These are phyloP conservation scores for Acrocephalus arundinaceus DNA, from an alignment of 2,113 vertebrate species.

Conservation along the genomic window DNA sequence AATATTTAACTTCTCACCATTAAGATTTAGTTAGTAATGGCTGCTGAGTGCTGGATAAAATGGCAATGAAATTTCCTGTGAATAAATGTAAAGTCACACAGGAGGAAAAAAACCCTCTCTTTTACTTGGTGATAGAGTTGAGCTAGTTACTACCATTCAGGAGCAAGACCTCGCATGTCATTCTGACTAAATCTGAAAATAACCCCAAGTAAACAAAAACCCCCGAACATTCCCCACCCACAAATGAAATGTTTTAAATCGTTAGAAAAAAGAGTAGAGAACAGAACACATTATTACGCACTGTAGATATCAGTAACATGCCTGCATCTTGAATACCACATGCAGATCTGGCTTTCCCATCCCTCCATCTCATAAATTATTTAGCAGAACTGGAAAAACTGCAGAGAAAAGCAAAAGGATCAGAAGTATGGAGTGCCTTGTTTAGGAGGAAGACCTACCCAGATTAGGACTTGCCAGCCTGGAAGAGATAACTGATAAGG, in stretches of 20 bases:
- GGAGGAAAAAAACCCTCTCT: neutral
- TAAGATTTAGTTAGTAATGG: neutral
- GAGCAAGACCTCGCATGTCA: neutral
- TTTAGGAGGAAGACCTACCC: neutral
- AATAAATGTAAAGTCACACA: accelerated
- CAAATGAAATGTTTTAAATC: neutral
- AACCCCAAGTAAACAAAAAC: neutral
- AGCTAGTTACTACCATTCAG: neutral
- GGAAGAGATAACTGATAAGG: neutral
- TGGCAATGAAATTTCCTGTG: neutral
- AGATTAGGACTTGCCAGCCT: neutral
- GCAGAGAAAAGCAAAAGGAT: constrained; percentile 31
- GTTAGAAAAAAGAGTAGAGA: neutral
- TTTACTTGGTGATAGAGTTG: neutral
- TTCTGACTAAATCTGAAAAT: neutral
- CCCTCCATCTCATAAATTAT: constrained; percentile 1
- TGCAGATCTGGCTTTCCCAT: constrained; percentile 32
- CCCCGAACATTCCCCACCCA: accelerated
- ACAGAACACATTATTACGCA: neutral
- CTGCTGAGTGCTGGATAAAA: neutral
- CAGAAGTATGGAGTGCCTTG: neutral
- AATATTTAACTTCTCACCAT: neutral
- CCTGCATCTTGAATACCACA: neutral
- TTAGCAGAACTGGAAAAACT: constrained; percentile 24
- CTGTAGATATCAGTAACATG: neutral